Base-by-base conservation (phyloP, 2,888 invertebrate species). In the Amphipyra berbera region DNA sequence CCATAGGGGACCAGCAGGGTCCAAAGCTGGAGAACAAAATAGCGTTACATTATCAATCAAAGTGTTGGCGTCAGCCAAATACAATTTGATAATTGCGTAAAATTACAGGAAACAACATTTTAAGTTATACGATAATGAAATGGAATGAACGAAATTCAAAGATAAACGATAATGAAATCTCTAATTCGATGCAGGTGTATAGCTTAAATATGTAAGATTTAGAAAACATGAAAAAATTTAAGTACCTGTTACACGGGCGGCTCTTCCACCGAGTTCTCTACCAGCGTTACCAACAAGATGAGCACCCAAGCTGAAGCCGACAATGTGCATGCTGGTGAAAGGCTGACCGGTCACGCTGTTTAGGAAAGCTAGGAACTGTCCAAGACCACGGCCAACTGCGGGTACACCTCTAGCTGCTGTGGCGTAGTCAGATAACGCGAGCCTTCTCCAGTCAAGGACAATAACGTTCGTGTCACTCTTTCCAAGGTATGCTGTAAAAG, bases 271-370 rank as follows among this genome's bases (percentile, higher is more conserved):
- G 5, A 91, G 68, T 65, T 85, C 82, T 21, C 90, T 85, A 0
- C 93, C 94, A 60, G 93, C 91, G 15, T 88, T 90, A 6, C 92
- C 94, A 15, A 89, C 95, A 0, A 95, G 60, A 68, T 95, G 95
- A 50, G 93, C 91, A 0, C 95, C 95, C 57, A 95, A 84, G 74
- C 95, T 95, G 78, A 95, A 93, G 13, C 95, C 95, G 9, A 93
- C 78, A 14, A 95, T 74, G 58, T 95, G 95, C 79, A 95, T 88
- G 35, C 74, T 73, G 37, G 78, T 76, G 41, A 82, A 83, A 0
- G 83, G 76, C 0, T 88, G 84, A 1, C 91, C 90, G 52, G 90
- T 88, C 0, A 78, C 79, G 0, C 68, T 69, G 68, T 83, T 79
- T 0, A 93, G 63, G 73, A 92, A 94, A 6, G 73, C 72, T 1